Percentiles rank a stretch among this genome's conserved stretches.
Evolutionary conservation across 1,140 invertebrate species (phyloP).

Genomic region (Neuroterus valhalla): DNA sequence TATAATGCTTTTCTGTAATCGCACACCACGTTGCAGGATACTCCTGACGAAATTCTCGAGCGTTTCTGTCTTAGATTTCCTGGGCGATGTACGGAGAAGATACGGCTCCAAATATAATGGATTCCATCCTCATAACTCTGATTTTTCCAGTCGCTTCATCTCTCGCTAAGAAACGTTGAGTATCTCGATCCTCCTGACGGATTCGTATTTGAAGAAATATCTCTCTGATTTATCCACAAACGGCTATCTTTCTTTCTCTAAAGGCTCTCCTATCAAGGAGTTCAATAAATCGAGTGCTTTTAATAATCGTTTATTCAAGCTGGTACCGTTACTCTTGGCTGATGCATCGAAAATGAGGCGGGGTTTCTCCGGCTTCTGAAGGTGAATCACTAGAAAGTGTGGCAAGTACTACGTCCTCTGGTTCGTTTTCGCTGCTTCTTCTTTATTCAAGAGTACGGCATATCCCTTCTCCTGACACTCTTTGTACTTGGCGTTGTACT

Average conservation of each 20-base stretch:
- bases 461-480: too few relatives aligned
- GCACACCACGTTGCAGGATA: conserved; percentile 20
- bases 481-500: too few relatives aligned
- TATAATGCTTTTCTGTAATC: conserved; percentile 41
- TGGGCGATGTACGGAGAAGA: too few relatives aligned
- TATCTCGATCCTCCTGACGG: conserved; percentile 48
- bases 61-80: conserved; percentile 55
- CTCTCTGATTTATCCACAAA: conserved; percentile 61
- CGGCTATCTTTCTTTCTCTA: conserved; percentile 49
- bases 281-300: conserved; percentile 54
- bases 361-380: too few relatives aligned
- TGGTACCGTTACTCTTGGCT: conserved; percentile 41
- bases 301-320: conserved; percentile 32
- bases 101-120: too few relatives aligned
- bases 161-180: conserved; percentile 55
- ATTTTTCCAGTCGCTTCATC: conserved; percentile 3
- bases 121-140: conserved; percentile 54
- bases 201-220: conserved; percentile 66
- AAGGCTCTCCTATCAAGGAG: conserved; percentile 57
- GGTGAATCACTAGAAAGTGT: conserved; percentile 57
- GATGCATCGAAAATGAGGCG: conserved; percentile 57
- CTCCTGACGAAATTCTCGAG: conserved; percentile 34
- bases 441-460: too few relatives aligned
- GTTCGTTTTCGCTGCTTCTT: not conserved
- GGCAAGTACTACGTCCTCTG: conserved; percentile 58